Base-by-base conservation (phyloP, 2,797 vertebrate species). In the Acrossocheilus wenchowensis region DNA sequence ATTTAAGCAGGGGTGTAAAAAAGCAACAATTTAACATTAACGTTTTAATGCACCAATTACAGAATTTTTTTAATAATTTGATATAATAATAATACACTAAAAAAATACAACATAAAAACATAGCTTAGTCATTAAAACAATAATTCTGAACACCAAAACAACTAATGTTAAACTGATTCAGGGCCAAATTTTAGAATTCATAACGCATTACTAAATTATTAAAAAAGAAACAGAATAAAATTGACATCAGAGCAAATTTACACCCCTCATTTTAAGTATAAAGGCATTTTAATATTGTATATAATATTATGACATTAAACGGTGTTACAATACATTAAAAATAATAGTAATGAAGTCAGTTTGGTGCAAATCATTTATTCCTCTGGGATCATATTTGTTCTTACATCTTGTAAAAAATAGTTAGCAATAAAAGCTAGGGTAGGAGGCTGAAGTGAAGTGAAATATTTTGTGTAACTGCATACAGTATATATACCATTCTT, bases 331-430 rank as follows among this genome's bases (percentile, higher is more conserved):
- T 19, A 41, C 14, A 57, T n/a, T 39, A 78, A n/a, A 57, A 21
- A 57, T 23, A 57, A 78, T 8, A 66, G 14, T 36, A 57, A 78
- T 39, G 10, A 57, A 81, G 41, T 81, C 43, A n/a, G 64, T 69
- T 96, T 95, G 96, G 94, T 96, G 96, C 94, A 96, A 96, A 94
- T 93, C 91, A 94, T 97, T 96, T 95, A 95, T 95, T 95, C 90
- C 93, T 95, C 93, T 95, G 94, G 92, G 93, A 94, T 96, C 95
- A 95, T 96, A 96, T 94, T 92, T 94, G 95, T 96, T 96, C 94
- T 95, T 95, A 96, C 94, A 96, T 93, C 95, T 92, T 94, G 92
- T 97, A 96, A 97, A 96, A 97, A 95, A 97, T 93, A 94, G 92
- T 94, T 90, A 93, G 94, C 93, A 94, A 92, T 93, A 92, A 92